These are phyloP conservation scores for Bombycilla garrulus DNA, from an alignment of 2,113 vertebrate species.

Conservation along the genomic window DNA sequence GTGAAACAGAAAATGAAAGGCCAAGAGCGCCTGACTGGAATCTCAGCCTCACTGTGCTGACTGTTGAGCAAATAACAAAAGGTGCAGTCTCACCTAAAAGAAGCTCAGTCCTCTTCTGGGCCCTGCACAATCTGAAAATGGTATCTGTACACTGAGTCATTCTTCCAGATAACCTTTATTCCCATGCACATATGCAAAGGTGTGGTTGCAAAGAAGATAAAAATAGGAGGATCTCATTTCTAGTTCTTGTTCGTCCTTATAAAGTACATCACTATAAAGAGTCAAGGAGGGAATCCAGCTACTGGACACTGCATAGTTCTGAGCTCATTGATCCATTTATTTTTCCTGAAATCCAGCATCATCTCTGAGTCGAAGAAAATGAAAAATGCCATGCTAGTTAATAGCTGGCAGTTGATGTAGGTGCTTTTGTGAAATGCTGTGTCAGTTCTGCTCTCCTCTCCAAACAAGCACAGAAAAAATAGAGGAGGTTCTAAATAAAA, in stretches of 20 bases:
- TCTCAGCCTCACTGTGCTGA: neutral
- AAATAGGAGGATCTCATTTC: neutral
- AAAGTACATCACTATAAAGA: neutral
- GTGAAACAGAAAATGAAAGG: neutral
- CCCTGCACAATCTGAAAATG: neutral
- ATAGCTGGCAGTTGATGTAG: neutral
- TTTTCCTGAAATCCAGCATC: neutral
- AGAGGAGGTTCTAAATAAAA: neutral
- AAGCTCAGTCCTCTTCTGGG: neutral
- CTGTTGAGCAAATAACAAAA: neutral
- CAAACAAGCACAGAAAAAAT: neutral
- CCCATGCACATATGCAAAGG: neutral
- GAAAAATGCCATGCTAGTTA: neutral
- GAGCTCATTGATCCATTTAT: neutral
- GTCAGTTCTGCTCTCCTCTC: neutral
- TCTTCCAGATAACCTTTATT: neutral
- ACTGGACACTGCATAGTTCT: neutral
- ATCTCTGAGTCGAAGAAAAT: neutral
- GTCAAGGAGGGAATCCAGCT: neutral
- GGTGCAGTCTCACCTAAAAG: neutral
- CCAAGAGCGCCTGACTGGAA: neutral
- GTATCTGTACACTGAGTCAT: accelerated
- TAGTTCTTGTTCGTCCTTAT: neutral
- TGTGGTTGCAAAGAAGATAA: neutral
- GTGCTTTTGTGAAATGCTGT: neutral